Evolutionary conservation across 2,888 invertebrate species (phyloP), one percentile per base, ranked within the genome.

Genomic region (Patella pellucida): DNA sequence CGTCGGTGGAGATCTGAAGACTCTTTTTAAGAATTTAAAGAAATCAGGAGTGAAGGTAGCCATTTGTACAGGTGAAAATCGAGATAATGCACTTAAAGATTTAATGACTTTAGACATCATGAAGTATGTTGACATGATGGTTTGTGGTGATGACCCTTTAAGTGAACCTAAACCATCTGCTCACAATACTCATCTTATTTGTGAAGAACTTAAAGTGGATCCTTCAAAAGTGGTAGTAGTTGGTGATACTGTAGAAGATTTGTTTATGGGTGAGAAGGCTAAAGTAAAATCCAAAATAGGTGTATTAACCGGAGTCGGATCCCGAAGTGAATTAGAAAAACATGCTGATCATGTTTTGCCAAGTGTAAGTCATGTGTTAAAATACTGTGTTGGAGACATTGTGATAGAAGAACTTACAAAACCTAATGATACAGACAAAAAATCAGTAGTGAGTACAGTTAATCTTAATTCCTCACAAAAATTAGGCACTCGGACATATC

Each of bases 141-240:
- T 92, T 4, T 92, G 92, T 83, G 92, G 92, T 0, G 92, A 92
- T 82, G 92, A 92, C 75, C 85, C 85, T 5, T 86, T 86, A 69
- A 84, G 88, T 0, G 74, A 85, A 76, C 89, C 91, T 4, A 91
- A 91, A 79, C 91, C 92, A 1, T 84, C 87, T 72, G 88, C 91
- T 1, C 86, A 89, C 77, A 91, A 91, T 78, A 89, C 90, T 2
- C 79, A 86, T 16, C 79, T 85, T 23, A 90, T 91, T 67, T 90
- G 90, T 79, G 83, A 85, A 11, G 84, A 85, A 67, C 83, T 91
- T 68, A 78, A 83, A 1, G 83, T 89, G 4, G 76, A 78, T 50
- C 85, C 87, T 1, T 74, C 82, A 4, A 80, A 85, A n/a, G 79
- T 91, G 3, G 86, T 91, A 15, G 88, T 92, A 84, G 90, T 92